These are phyloP conservation scores for Heliconius erato DNA, from an alignment of 2,888 invertebrate genomes.

Conservation along the genomic window DNA sequence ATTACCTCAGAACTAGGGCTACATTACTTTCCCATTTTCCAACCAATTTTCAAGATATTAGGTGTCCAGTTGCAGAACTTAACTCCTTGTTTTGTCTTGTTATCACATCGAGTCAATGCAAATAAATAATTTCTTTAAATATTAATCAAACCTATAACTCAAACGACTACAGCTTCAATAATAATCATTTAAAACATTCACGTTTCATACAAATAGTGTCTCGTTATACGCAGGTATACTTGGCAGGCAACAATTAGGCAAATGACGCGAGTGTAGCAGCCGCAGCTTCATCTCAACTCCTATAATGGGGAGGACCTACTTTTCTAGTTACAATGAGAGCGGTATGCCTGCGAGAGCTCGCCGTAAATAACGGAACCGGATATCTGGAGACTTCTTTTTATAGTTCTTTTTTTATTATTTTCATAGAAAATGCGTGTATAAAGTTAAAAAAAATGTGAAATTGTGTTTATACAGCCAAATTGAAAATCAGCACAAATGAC, in stretches of 20 bases:
- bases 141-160: background rate
- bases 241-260: conserved; percentile 26
- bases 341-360: background rate
- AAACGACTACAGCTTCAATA: background rate
- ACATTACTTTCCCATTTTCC: background rate
- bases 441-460: background rate
- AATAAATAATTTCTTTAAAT: background rate
- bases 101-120: background rate
- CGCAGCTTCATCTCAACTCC: conserved; percentile 29
- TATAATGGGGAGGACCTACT: conserved; percentile 30
- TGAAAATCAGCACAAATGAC: too few species aligned
- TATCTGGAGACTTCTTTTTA: conserved; percentile 22
- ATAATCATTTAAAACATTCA: conserved; percentile 8
- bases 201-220: conserved; percentile 6
- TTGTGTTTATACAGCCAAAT: too few species aligned
- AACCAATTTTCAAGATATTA: background rate
- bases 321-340: conserved; percentile 22
- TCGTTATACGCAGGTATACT: conserved; percentile 17
- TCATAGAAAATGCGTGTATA: background rate
- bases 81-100: background rate
- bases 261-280: conserved; percentile 22
- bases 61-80: background rate
- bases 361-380: conserved; percentile 25
- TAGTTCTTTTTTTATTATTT: conserved; percentile 2
- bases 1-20: background rate